These are phyloP conservation scores for Tinamus guttatus DNA, from an alignment of 2,113 vertebrate genomes.

Conservation along the genomic window DNA sequence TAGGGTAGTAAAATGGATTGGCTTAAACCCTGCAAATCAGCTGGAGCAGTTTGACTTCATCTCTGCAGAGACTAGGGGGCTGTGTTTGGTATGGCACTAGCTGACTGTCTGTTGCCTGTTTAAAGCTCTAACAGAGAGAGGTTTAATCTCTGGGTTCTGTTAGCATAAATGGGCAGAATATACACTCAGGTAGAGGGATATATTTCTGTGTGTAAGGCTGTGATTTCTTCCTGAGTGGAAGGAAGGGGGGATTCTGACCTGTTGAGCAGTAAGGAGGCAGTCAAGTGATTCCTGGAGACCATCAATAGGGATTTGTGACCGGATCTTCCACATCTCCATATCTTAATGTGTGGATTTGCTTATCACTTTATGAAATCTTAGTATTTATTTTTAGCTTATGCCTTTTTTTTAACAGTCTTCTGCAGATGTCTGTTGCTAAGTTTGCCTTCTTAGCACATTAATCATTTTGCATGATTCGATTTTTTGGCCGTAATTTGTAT, in stretches of 20 bases:
- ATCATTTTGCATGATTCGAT: not conserved
- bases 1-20: not conserved
- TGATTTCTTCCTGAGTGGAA: not conserved
- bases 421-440: not conserved
- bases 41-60: not conserved
- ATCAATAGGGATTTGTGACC: not conserved
- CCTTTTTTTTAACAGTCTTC: not conserved
- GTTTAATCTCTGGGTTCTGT: not conserved
- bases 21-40: not conserved
- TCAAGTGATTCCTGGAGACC: not conserved
- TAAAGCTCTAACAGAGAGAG: not conserved
- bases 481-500: not conserved
- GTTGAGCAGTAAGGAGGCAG: not conserved
- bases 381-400: not conserved
- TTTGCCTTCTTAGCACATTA: not conserved
- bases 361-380: not conserved
- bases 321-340: not conserved
- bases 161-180: not conserved
- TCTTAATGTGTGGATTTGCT: not conserved
- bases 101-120: not conserved
- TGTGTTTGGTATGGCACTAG: accelerated
- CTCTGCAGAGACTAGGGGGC: not conserved
- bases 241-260: not conserved
- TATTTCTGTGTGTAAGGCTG: accelerated
- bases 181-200: accelerated